These are phyloP conservation scores for Geococcyx californianus DNA, from an alignment of 2,113 vertebrate species.

Conservation along the genomic window DNA sequence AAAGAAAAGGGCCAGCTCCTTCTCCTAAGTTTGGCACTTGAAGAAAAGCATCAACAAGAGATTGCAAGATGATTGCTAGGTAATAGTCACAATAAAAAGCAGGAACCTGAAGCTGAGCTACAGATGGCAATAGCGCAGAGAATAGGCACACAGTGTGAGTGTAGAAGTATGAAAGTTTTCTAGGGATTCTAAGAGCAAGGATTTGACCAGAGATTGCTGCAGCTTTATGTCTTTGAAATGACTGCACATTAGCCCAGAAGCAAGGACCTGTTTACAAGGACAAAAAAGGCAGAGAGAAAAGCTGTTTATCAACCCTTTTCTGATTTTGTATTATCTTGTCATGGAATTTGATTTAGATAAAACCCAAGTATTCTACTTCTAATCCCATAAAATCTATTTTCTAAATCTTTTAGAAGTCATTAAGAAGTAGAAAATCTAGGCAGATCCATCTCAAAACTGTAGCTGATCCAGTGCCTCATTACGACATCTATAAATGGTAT, in stretches of 20 bases:
- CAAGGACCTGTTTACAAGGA: constrained; percentile 12
- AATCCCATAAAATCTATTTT: background rate
- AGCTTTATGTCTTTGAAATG: background rate
- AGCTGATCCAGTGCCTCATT: background rate
- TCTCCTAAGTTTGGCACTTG: background rate
- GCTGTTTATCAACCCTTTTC: background rate
- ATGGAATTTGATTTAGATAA: background rate
- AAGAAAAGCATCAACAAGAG: background rate
- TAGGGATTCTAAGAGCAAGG: background rate
- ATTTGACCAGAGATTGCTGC: background rate
- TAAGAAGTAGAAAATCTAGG: background rate
- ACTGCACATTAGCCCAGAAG: background rate
- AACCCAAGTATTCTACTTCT: background rate
- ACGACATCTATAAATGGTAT: accelerated
- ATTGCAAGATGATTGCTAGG: background rate
- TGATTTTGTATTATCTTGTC: background rate
- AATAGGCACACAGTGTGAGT: background rate
- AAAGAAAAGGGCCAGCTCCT: background rate
- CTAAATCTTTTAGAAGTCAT: background rate
- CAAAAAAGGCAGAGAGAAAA: background rate
- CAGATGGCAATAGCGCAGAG: background rate
- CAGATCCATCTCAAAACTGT: background rate
- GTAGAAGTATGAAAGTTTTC: background rate
- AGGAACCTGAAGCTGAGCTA: background rate
- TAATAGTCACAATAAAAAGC: background rate